These are phyloP conservation scores for Pitta sordida DNA, from an alignment of 2,113 vertebrate genomes.

Conservation along the genomic window DNA sequence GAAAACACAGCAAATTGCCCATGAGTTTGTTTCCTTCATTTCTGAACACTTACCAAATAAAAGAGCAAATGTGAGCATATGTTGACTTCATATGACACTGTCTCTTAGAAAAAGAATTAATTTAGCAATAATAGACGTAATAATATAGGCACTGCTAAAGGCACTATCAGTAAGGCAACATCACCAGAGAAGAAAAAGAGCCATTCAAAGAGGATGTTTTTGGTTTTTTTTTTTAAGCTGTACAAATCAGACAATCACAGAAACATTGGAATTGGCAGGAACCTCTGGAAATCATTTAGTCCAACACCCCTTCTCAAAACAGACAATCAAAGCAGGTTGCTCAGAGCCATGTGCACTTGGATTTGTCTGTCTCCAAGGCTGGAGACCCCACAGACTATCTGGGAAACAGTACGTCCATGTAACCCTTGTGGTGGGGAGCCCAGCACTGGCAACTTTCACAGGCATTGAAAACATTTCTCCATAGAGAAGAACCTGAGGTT, in stretches of 20 bases:
- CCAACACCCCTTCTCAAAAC: background rate
- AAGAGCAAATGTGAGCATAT: constrained; percentile 5
- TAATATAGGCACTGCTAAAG: background rate
- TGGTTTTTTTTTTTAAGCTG: background rate
- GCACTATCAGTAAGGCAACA: background rate
- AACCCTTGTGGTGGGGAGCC: background rate
- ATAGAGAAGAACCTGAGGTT: background rate
- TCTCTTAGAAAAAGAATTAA: background rate
- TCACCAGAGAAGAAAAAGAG: background rate
- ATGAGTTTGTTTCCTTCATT: background rate
- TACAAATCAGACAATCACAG: background rate
- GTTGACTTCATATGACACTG: background rate
- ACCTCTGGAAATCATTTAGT: background rate
- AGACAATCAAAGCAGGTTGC: background rate
- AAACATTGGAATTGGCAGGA: background rate
- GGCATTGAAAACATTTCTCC: background rate
- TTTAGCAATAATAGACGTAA: background rate
- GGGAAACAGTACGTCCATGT: background rate
- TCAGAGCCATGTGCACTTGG: background rate
- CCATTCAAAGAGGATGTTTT: accelerated
- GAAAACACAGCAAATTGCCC: background rate
- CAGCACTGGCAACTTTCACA: background rate
- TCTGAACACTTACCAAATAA: background rate
- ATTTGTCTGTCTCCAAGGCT: background rate
- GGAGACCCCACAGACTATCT: background rate